Base-by-base conservation (phyloP, 1,140 invertebrate genomes). In the Danaus melanippus region DNA sequence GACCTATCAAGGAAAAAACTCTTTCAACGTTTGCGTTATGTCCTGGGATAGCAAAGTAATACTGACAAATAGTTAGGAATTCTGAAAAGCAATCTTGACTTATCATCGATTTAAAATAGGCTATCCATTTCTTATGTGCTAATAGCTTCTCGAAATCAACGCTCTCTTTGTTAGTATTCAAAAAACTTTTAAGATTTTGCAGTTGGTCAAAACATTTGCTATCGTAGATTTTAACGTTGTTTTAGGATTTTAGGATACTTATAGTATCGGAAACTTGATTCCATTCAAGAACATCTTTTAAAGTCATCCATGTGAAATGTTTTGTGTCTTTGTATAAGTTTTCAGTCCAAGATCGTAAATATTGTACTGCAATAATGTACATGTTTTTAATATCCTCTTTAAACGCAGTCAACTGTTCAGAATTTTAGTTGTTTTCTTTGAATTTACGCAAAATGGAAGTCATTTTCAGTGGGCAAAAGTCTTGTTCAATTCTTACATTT, bases 181-280 rank as follows among this genome's bases (percentile, higher is more conserved):
- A 39, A 50, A 50, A 50, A 50, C 10, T 42, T 50, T 50, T 42
- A 50, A 50, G 40, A 42, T 50, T 50, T 50, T 50, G 49, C 49
- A 50, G 49, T 50, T 50, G 49, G 40, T 50, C 49, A 42, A 50
- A 50, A 50, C 39, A 50, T 50, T 50, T 50, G 39, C 40, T 50
- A 50, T 50, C 49, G 9, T 50, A 12, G 10, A 50, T 42, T 50
- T 50, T 42, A 42, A 50, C 40, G 40, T 50, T 50, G 49, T 12
- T 50, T 42, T 50, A 39, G 5, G 12, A 50, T n/a, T n/a, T n/a
- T 50, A 42, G 49, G 40, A 50, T 50, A 50, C 40, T 42, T 50
- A 42, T 50, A 43, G 45, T 50, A 50, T 50, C 49, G 40, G 49
- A 41, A 41, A 50, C 49, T 50, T 50, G 49, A 50, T 50, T 50